Evolutionary conservation across 2,888 invertebrate species (phyloP).

Genomic region (Abrostola tripartita): DNA sequence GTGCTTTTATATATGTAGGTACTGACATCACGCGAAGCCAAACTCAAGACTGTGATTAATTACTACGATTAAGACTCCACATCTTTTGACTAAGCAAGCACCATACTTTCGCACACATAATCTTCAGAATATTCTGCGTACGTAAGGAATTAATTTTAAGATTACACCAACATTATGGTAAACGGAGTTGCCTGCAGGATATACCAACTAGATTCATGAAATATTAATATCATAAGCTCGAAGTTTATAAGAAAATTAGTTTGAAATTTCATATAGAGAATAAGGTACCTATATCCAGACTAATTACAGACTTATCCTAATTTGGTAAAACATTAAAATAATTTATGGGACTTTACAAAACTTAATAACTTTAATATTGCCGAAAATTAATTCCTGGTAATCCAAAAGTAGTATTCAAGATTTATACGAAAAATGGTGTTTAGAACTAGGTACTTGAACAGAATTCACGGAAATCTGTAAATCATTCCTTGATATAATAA

Average conservation of each 20-base stretch:
- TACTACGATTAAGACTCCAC: constrained; percentile 10
- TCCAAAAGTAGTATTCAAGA: too few relatives aligned
- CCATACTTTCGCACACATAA: constrained; percentile 21
- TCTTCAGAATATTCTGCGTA: constrained; percentile 12
- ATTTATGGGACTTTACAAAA: neutral
- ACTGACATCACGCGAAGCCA: neutral
- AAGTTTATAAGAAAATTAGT: constrained; percentile 47
- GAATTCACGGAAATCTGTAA: too few relatives aligned
- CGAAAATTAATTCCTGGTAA: too few relatives aligned
- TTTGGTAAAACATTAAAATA: constrained; percentile 12
- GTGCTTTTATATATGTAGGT: too few relatives aligned
- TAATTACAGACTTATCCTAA: too few relatives aligned
- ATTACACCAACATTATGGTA: constrained; percentile 29
- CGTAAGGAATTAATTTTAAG: constrained; percentile 32
- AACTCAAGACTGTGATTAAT: constrained; percentile 26
- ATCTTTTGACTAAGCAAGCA: neutral
- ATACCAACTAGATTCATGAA: constrained; percentile 39
- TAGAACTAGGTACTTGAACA: too few relatives aligned
- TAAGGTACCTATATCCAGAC: too few relatives aligned
- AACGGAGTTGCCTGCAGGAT: constrained; percentile 16
- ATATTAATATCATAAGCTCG: constrained; percentile 42
- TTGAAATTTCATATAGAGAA: constrained; percentile 26
- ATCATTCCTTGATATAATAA: too few relatives aligned
- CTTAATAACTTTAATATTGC: too few relatives aligned
- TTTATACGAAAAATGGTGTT: too few relatives aligned